phyloP scores from a whole-genome alignment of 2,113 vertebrate species.

The Phyllostomus discolor region DNA sequence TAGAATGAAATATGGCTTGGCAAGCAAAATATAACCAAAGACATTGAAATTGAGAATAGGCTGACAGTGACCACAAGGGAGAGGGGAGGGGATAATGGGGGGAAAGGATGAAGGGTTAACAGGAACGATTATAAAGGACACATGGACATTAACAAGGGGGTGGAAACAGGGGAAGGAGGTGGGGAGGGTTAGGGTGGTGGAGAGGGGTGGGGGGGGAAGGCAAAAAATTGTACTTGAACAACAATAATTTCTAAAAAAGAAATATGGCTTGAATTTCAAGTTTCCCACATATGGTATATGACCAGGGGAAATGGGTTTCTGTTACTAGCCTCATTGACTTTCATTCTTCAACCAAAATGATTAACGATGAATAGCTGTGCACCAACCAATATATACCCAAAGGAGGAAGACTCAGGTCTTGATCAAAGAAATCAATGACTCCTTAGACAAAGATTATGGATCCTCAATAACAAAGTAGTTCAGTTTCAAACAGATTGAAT shows the following conservation, averaged over 20 bases:
- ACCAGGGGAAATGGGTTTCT: neutral
- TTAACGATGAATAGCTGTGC: neutral
- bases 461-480: slow-evolving; percentile 1
- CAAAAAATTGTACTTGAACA: no score
- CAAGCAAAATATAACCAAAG: no score
- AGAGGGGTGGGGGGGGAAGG: no score
- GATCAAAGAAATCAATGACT: neutral
- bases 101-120: no score
- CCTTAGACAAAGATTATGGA: neutral
- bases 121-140: no score
- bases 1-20: neutral
- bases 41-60: no score
- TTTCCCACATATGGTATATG: neutral
- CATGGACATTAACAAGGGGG: no score
- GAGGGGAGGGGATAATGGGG: no score
- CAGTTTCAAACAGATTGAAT: neutral
- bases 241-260: neutral
- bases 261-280: neutral
- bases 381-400: neutral
- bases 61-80: no score
- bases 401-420: neutral
- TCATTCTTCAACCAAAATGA: neutral
- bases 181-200: no score
- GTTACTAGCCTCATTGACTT: neutral
- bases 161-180: no score